Conservation (phyloP, 1,140 invertebrate genomes). For the Heliconius hewitsoni region DNA sequence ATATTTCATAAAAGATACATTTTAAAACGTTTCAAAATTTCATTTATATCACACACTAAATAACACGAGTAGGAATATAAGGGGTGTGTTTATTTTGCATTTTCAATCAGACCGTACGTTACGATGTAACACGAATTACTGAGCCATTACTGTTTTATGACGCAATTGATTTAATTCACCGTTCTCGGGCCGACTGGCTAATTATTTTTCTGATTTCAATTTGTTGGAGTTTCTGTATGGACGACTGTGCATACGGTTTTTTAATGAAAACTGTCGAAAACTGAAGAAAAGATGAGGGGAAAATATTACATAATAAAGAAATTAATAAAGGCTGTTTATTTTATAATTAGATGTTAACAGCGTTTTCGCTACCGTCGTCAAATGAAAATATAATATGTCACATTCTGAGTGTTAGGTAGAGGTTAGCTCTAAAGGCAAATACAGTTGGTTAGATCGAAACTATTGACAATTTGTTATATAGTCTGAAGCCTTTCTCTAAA, state of each 20-base stretch:
- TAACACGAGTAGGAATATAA: background rate
- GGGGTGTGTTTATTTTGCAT: slow-evolving; percentile 8
- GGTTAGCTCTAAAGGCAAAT: too few species aligned
- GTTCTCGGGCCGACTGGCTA: background rate
- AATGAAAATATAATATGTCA: too few species aligned
- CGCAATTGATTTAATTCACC: slow-evolving; percentile 24
- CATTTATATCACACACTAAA: background rate
- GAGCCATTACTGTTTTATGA: slow-evolving; percentile 21
- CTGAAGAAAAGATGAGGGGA: background rate
- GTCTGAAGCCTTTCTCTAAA: too few species aligned
- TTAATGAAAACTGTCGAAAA: background rate
- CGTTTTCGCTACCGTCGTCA: too few species aligned
- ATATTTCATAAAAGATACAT: background rate
- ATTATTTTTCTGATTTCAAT: slow-evolving; percentile 14
- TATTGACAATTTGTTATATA: too few species aligned
- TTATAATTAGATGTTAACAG: too few species aligned
- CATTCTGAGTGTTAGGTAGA: too few species aligned
- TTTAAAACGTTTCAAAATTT: background rate
- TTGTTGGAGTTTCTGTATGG: background rate
- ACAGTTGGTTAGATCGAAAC: too few species aligned
- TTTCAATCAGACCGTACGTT: slow-evolving; percentile 20
- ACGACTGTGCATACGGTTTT: background rate
- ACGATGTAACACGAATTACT: slow-evolving; percentile 13
- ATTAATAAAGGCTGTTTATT: too few species aligned
- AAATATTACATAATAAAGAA: too few species aligned